Percentiles rank a stretch among this genome's conserved stretches.
Evolutionary conservation across 2,113 vertebrate genomes (phyloP).

Genomic region (Octodon degus): DNA sequence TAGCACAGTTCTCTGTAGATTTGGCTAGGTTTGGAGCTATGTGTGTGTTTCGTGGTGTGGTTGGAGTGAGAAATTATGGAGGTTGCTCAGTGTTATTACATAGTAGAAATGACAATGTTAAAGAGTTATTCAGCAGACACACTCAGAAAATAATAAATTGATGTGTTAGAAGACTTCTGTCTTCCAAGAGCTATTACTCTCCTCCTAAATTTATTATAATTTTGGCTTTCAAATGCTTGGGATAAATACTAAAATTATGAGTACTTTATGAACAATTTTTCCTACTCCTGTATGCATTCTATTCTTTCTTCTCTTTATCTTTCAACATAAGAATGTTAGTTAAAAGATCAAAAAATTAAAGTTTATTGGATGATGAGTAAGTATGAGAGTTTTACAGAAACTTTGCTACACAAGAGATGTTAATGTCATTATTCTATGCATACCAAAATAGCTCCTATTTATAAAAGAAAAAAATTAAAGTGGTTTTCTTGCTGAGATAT

Average conservation of each 20-base stretch:
- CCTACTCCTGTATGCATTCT: background rate
- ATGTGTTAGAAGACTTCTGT: background rate
- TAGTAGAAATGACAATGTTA: background rate
- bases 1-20: background rate
- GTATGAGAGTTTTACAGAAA: slow-evolving; percentile 3
- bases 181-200: background rate
- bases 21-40: background rate
- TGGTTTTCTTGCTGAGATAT: background rate
- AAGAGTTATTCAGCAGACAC: background rate
- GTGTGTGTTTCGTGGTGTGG: too few relatives aligned
- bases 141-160: background rate
- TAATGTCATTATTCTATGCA: background rate
- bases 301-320: background rate
- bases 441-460: background rate
- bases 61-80: background rate
- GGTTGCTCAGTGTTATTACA: background rate
- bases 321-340: background rate
- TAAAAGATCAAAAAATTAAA: background rate
- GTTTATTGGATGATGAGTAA: background rate
- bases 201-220: background rate
- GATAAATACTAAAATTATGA: slow-evolving; percentile 35
- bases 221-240: background rate
- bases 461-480: background rate
- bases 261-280: background rate
- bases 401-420: background rate